Evolutionary conservation across 2,797 vertebrate species (phyloP).

Genomic region (Acropternis orthonyx): DNA sequence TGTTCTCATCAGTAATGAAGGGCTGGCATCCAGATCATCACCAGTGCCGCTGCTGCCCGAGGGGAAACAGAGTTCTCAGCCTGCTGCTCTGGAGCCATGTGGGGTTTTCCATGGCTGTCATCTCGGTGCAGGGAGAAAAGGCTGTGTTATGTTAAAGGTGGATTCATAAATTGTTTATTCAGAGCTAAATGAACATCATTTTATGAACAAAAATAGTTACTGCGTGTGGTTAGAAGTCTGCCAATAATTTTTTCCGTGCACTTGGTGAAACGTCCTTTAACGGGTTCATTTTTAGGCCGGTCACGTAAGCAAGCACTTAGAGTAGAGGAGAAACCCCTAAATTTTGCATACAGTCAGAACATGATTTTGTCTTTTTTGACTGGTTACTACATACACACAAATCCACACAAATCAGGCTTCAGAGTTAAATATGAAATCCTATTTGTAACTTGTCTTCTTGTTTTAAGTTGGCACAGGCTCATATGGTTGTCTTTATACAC

Average conservation of each 20-base stretch:
- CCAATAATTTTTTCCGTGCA: background rate
- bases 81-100: background rate
- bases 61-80: background rate
- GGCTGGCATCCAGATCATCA: background rate
- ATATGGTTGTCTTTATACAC: background rate
- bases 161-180: background rate
- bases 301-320: background rate
- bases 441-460: background rate
- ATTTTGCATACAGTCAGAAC: background rate
- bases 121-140: background rate
- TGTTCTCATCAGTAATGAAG: rapidly evolving
- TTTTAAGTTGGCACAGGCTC: background rate
- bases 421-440: background rate
- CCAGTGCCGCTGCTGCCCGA: background rate
- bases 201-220: background rate
- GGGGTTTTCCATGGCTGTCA: background rate
- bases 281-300: background rate
- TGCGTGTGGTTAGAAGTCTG: background rate
- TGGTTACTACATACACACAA: background rate
- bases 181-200: background rate
- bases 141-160: background rate
- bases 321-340: background rate
- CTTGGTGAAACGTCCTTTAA: background rate
- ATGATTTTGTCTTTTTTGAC: background rate
- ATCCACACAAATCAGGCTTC: background rate